phyloP scores from a whole-genome alignment of 2,113 vertebrate genomes.

The Pseudolaguvia tuberculata region DNA sequence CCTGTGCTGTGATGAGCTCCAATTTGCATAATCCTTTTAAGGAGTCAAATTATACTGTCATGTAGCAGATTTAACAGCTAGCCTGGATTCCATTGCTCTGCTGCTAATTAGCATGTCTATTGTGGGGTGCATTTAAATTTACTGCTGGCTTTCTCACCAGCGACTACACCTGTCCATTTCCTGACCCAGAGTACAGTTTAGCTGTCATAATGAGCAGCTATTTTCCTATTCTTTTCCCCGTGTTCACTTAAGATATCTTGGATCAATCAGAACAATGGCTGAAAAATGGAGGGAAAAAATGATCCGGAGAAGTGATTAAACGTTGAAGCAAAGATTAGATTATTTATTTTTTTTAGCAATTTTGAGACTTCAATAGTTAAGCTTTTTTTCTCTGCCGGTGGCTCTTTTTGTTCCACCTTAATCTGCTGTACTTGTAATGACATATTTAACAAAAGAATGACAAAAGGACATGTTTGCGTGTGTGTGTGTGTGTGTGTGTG shows the following conservation, averaged over 20 bases:
- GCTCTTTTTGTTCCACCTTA: slow-evolving; percentile 8
- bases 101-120: slow-evolving; percentile 90
- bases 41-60: slow-evolving; percentile 97
- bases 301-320: slow-evolving; percentile 18
- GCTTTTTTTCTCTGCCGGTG: slow-evolving; percentile 10
- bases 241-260: slow-evolving; percentile 27
- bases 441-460: slow-evolving; percentile 26
- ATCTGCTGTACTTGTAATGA: slow-evolving; percentile 24
- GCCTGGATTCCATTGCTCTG: slow-evolving; percentile 84
- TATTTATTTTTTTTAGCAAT: slow-evolving; percentile 12
- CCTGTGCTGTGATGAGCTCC: slow-evolving; percentile 88
- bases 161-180: slow-evolving; percentile 47
- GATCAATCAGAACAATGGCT: slow-evolving; percentile 15
- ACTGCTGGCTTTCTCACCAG: slow-evolving; percentile 46
- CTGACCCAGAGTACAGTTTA: slow-evolving; percentile 44
- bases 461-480: too few relatives aligned
- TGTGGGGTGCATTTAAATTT: slow-evolving; percentile 81
- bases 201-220: slow-evolving; percentile 28
- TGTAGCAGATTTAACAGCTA: slow-evolving; percentile 96
- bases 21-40: slow-evolving; percentile 96
- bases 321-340: slow-evolving; percentile 24
- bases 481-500: too few relatives aligned
- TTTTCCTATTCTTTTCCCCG: slow-evolving; percentile 33
- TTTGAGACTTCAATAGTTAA: slow-evolving; percentile 16
- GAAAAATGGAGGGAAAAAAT: not conserved